Evolutionary conservation across 2,113 vertebrate genomes (phyloP).

Genomic region (Haemorhous mexicanus): DNA sequence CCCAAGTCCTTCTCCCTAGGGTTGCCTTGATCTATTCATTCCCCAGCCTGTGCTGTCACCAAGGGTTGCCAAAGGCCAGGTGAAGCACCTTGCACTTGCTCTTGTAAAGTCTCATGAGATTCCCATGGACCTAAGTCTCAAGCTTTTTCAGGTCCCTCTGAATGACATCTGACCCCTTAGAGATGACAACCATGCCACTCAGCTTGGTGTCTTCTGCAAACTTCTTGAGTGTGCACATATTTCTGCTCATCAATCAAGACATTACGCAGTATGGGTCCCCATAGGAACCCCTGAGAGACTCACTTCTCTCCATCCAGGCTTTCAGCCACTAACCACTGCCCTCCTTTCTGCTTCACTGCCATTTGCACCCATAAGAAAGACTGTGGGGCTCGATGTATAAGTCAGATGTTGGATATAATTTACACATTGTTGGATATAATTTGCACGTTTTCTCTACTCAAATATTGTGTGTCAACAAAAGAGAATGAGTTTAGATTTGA

Average conservation of each 20-base stretch:
- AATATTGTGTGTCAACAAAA: background rate
- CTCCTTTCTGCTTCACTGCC: background rate
- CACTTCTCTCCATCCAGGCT: background rate
- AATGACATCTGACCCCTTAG: background rate
- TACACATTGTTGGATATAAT: background rate
- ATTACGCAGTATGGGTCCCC: no score
- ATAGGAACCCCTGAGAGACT: rapidly evolving
- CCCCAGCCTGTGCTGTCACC: no score
- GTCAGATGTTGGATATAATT: background rate
- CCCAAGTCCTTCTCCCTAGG: rapidly evolving
- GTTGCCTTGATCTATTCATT: background rate
- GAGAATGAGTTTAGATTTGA: background rate
- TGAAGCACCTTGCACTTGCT: background rate
- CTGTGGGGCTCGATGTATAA: background rate
- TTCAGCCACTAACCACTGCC: background rate
- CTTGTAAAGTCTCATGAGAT: background rate
- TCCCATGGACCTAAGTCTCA: no score
- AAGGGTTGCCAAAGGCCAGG: rapidly evolving
- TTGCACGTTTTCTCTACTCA: background rate
- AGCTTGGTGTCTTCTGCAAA: background rate
- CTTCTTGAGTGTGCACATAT: rapidly evolving
- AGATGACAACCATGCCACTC: background rate
- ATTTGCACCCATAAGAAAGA: background rate
- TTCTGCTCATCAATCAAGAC: background rate
- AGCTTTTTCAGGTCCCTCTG: background rate